Percentiles rank a stretch among this genome's conserved stretches.
phyloP scores from a whole-genome alignment of 2,797 vertebrate genomes.

The Melanotaenia trifasciata region DNA sequence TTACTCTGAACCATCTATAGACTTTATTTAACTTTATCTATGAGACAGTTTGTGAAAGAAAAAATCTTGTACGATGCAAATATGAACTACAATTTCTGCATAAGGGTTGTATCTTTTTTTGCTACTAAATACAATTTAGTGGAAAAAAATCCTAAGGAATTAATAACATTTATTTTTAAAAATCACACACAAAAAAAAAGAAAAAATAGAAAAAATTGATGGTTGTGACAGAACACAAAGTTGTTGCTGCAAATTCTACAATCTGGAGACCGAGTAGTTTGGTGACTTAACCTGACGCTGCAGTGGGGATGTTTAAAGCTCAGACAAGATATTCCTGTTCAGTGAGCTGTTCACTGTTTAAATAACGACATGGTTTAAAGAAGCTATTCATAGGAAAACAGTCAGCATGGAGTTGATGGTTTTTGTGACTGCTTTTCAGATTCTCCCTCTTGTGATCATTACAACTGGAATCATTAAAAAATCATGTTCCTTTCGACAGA shows the following conservation, averaged over 20 bases:
- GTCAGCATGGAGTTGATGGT: neutral
- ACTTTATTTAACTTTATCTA: neutral
- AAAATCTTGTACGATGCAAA: neutral
- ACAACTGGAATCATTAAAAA: neutral
- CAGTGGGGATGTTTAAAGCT: neutral
- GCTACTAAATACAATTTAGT: neutral
- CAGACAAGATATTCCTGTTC: neutral
- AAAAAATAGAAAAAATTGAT: constrained; percentile 1
- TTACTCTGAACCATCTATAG: neutral
- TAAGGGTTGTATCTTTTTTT: neutral
- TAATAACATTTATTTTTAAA: no score
- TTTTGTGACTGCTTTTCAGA: neutral
- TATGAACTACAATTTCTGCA: neutral
- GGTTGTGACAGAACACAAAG: neutral
- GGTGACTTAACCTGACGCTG: neutral
- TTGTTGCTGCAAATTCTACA: neutral
- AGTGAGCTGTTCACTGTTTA: neutral
- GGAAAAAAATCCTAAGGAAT: neutral
- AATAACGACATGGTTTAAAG: neutral
- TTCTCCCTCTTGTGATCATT: neutral
- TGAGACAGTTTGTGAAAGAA: neutral
- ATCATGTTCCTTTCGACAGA: neutral
- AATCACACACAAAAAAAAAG: neutral
- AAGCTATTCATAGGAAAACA: neutral
- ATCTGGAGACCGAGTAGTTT: neutral